Percentiles rank a stretch among this genome's conserved stretches.
These are phyloP conservation scores for Phalacrocorax carbo DNA, from an alignment of 2,113 vertebrate genomes.

Conservation along the genomic window DNA sequence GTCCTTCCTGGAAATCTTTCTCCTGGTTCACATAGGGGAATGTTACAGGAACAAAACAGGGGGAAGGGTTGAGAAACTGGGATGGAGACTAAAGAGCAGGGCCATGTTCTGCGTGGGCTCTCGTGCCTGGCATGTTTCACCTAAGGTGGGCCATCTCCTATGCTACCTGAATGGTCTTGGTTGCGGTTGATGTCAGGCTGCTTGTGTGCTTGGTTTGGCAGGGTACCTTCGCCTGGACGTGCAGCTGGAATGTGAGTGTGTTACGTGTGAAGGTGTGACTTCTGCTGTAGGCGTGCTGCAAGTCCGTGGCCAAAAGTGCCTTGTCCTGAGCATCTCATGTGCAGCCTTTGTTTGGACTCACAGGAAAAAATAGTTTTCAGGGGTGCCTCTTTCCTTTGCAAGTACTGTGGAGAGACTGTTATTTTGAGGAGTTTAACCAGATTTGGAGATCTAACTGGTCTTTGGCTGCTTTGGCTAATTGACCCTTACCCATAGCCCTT, in stretches of 20 bases:
- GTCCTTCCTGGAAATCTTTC: slow-evolving; percentile 18
- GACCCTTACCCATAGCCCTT: not conserved
- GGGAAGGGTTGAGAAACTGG: not conserved
- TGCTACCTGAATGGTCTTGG: not conserved
- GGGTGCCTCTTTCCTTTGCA: not conserved
- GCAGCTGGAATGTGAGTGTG: not conserved
- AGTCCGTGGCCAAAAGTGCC: not conserved
- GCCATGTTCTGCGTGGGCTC: not conserved
- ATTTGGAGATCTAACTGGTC: not conserved
- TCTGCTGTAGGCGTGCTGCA: not conserved
- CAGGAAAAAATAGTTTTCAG: not conserved
- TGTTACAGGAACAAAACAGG: not conserved
- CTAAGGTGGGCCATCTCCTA: not conserved
- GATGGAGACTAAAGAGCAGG: not conserved
- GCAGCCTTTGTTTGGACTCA: not conserved
- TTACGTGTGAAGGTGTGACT: not conserved
- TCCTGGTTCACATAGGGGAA: not conserved
- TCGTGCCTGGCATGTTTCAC: not conserved
- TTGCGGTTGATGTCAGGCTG: not conserved
- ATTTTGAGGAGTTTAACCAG: not conserved
- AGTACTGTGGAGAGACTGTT: too few species aligned
- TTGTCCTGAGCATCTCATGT: not conserved
- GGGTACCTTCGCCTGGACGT: not conserved
- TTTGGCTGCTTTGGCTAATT: not conserved
- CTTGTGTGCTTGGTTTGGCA: not conserved